Conservation (phyloP, 2,797 vertebrate genomes). For the Tapirus indicus region DNA sequence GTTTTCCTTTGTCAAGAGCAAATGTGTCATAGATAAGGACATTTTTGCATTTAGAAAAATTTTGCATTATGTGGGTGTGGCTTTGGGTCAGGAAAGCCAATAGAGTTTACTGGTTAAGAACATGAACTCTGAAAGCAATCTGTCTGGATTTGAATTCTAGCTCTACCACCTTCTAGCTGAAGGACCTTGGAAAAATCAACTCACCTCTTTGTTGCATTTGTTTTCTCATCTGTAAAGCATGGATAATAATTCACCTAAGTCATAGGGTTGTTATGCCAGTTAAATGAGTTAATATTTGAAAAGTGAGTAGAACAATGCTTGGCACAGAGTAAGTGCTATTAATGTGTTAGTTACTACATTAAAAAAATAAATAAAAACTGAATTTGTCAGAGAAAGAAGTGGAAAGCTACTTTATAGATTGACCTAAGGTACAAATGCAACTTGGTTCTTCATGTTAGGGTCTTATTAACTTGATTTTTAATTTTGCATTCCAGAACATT, state of each 20-base stretch:
- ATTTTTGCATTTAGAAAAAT: background rate
- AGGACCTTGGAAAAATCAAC: background rate
- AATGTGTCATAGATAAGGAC: background rate
- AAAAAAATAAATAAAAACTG: background rate
- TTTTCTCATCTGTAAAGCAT: background rate
- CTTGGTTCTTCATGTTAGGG: background rate
- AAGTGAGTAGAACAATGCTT: background rate
- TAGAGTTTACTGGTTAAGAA: background rate
- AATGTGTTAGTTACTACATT: background rate
- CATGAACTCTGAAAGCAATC: background rate
- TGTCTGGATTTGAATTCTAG: background rate
- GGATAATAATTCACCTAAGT: background rate
- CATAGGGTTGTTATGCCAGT: background rate
- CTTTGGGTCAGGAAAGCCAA: background rate
- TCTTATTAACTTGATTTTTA: background rate
- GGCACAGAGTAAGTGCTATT: background rate
- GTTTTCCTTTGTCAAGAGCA: background rate
- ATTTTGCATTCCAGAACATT: constrained; percentile 4
- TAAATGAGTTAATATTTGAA: background rate
- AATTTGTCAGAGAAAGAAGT: background rate
- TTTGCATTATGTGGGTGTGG: background rate
- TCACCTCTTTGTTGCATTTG: background rate
- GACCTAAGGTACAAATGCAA: background rate
- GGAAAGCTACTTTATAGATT: background rate
- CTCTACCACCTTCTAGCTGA: background rate